phyloP scores from a whole-genome alignment of 1,140 invertebrate genomes.

The Drosophila repleta region DNA sequence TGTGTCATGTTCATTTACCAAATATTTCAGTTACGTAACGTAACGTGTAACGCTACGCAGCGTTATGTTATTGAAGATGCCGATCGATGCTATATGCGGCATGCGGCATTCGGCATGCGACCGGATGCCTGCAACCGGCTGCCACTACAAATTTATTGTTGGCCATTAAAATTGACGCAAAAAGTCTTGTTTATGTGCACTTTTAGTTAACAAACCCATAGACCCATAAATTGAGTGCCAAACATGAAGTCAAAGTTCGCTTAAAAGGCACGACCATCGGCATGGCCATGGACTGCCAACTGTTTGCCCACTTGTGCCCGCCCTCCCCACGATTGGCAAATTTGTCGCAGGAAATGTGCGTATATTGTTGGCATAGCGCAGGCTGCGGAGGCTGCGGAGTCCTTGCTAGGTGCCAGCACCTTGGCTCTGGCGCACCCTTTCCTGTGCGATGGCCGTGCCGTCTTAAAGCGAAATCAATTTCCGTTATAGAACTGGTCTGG shows the following conservation, averaged over 20 bases:
- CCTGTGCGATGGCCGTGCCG: slow-evolving; percentile 52
- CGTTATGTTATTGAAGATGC: slow-evolving; percentile 36
- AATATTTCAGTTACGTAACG: slow-evolving; percentile 35
- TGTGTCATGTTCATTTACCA: slow-evolving; percentile 25
- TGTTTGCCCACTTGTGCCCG: slow-evolving; percentile 23
- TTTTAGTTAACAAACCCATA: slow-evolving; percentile 81
- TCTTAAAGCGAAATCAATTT: slow-evolving; percentile 79
- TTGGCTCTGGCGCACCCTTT: slow-evolving; percentile 6
- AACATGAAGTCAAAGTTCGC: slow-evolving; percentile 77
- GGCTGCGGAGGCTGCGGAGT: slow-evolving; percentile 1
- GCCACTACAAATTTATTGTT: slow-evolving; percentile 56
- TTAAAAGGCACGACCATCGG: slow-evolving; percentile 48
- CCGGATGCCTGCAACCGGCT: slow-evolving; percentile 22
- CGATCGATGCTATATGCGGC: slow-evolving; percentile 24
- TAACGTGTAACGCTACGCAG: slow-evolving; percentile 1
- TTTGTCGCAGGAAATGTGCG: slow-evolving; percentile 80
- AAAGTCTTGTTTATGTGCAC: slow-evolving; percentile 74
- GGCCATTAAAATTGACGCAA: slow-evolving; percentile 71
- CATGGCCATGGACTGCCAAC: slow-evolving; percentile 30
- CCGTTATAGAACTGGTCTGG: slow-evolving; percentile 59
- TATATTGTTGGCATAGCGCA: slow-evolving; percentile 32
- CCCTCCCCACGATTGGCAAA: slow-evolving; percentile 55
- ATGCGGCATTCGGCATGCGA: slow-evolving; percentile 8
- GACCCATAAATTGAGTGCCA: slow-evolving; percentile 77
- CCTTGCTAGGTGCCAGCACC: slow-evolving; percentile 47